phyloP scores from a whole-genome alignment of 2,888 invertebrate genomes.

The Rotaria socialis region DNA sequence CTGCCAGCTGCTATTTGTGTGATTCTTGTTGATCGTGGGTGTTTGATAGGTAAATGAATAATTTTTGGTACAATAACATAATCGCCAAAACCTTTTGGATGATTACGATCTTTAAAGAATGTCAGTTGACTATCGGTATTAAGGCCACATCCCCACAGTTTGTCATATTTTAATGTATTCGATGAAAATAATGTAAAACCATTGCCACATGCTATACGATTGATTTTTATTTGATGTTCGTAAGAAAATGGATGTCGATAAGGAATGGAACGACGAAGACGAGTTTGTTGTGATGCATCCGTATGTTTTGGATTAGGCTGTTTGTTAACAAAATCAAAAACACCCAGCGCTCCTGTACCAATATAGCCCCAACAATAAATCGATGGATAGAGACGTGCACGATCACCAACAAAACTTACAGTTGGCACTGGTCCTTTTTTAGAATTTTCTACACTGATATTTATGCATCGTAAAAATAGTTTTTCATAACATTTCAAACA shows the following conservation, averaged over 20 bases:
- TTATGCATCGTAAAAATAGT: neutral
- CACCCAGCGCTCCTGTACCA: conserved; percentile 27
- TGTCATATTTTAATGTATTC: conserved; percentile 62
- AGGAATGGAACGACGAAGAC: neutral
- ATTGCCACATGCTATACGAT: conserved; percentile 72
- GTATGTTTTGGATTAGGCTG: neutral
- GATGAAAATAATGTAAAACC: conserved; percentile 76
- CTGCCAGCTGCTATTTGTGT: conserved; percentile 72
- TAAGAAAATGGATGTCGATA: conserved; percentile 30
- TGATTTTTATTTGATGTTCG: conserved; percentile 22
- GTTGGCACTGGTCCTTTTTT: conserved; percentile 9
- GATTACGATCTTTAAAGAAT: conserved; percentile 61
- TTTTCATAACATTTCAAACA: neutral
- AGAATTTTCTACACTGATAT: conserved; percentile 8
- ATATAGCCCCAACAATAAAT: conserved; percentile 33
- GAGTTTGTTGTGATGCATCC: neutral
- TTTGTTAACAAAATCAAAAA: conserved; percentile 25
- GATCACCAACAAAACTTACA: conserved; percentile 20
- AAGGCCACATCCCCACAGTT: conserved; percentile 79
- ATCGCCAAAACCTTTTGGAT: conserved; percentile 40
- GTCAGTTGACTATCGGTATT: conserved; percentile 89
- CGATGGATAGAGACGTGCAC: neutral
- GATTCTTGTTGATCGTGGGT: conserved; percentile 51
- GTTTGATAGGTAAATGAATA: conserved; percentile 54
- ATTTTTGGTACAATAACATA: conserved; percentile 62